phyloP scores from a whole-genome alignment of 2,888 invertebrate genomes.

The Sthenelais limicola region DNA sequence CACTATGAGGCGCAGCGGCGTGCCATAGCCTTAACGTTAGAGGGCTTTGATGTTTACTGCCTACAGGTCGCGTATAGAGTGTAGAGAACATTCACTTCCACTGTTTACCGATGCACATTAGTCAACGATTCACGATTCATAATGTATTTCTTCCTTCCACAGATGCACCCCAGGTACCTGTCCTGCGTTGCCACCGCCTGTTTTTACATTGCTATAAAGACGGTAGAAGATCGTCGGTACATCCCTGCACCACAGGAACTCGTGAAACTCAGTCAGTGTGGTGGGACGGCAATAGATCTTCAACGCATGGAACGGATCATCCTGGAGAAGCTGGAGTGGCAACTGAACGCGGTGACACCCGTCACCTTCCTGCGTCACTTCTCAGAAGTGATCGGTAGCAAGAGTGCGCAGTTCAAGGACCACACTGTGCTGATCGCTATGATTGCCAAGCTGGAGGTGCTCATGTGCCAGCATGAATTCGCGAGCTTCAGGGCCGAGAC shows the following conservation, averaged over 20 bases:
- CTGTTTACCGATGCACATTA: neutral
- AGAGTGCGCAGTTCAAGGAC: conserved; percentile 31
- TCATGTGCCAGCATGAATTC: conserved; percentile 52
- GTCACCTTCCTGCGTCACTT: conserved; percentile 58
- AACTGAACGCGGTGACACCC: conserved; percentile 56
- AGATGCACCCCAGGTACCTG: conserved; percentile 51
- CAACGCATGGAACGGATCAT: conserved; percentile 66
- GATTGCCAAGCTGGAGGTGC: conserved; percentile 52
- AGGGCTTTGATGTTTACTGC: too few relatives aligned
- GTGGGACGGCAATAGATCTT: conserved; percentile 64
- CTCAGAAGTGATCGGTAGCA: conserved; percentile 54
- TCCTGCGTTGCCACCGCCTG: conserved; percentile 64
- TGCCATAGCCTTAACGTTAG: too few relatives aligned
- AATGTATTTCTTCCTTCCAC: conserved; percentile 1
- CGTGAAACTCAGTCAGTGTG: conserved; percentile 59
- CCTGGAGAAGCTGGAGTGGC: conserved; percentile 64
- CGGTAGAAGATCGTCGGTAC: conserved; percentile 57
- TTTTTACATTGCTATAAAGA: conserved; percentile 63
- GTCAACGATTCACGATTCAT: too few relatives aligned
- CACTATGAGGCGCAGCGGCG: too few relatives aligned
- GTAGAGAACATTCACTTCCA: too few relatives aligned
- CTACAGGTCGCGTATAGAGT: too few relatives aligned
- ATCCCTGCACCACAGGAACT: conserved; percentile 60
- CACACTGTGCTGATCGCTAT: conserved; percentile 41
- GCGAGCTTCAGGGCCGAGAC: conserved; percentile 53